Conservation (phyloP, 1,140 invertebrate species). For the Leptinotarsa defecta region DNA sequence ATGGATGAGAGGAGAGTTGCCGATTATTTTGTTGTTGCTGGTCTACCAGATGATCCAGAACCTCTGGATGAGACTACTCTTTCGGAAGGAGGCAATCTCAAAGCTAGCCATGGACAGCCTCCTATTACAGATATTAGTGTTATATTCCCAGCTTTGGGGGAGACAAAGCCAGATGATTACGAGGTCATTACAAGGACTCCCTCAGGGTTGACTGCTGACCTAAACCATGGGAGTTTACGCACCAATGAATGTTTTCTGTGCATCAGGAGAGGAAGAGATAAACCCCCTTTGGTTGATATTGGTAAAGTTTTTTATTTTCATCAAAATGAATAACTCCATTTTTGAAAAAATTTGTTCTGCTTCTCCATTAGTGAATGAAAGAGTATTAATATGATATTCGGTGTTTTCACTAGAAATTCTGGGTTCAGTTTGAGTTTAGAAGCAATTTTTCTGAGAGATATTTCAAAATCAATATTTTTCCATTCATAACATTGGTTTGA, state of each 20-base stretch:
- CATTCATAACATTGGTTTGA: too few species aligned
- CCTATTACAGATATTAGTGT: slow-evolving; percentile 94
- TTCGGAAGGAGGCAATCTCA: slow-evolving; percentile 79
- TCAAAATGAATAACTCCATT: not conserved
- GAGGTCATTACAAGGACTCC: slow-evolving; percentile 85
- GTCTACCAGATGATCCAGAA: slow-evolving; percentile 81
- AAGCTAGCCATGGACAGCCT: slow-evolving; percentile 71
- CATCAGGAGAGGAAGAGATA: slow-evolving; percentile 87
- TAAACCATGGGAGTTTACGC: slow-evolving; percentile 96
- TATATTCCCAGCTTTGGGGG: slow-evolving; percentile 87
- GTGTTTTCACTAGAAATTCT: too few species aligned
- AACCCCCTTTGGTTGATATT: slow-evolving; percentile 96
- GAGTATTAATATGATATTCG: too few species aligned
- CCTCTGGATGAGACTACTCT: slow-evolving; percentile 80
- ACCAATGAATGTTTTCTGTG: slow-evolving; percentile 93
- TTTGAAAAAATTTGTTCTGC: not conserved
- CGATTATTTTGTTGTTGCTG: slow-evolving; percentile 98
- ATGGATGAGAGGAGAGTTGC: slow-evolving; percentile 85
- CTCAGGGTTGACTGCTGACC: slow-evolving; percentile 83
- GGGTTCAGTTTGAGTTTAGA: too few species aligned
- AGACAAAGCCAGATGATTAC: slow-evolving; percentile 81
- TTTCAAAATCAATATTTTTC: too few species aligned
- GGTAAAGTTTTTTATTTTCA: slow-evolving; percentile 64
- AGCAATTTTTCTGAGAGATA: too few species aligned
- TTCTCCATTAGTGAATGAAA: too few species aligned